Conservation (phyloP, 2,113 vertebrate species). For the Hydropotes inermis region DNA sequence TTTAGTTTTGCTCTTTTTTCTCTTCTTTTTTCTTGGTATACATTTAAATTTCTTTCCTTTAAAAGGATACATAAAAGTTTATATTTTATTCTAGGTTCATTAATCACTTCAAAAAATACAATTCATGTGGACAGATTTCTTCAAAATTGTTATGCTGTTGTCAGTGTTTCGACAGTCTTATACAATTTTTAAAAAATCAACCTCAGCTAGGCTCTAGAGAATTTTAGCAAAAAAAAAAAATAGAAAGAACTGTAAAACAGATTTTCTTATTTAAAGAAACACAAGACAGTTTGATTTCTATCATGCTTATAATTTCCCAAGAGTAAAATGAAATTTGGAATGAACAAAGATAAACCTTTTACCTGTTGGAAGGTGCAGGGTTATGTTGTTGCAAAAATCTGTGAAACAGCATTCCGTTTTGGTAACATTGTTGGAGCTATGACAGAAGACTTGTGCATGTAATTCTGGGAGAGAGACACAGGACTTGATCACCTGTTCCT, state of each 20-base stretch:
- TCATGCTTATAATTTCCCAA: background rate
- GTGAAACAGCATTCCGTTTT: conserved; percentile 96
- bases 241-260: background rate
- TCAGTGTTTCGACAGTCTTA: conserved; percentile 26
- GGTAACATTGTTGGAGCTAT: conserved; percentile 93
- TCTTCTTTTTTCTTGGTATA: background rate
- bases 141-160: background rate
- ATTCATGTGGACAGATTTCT: background rate
- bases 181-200: background rate
- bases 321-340: conserved; percentile 10
- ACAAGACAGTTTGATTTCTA: background rate
- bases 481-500: conserved; percentile 90
- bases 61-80: background rate
- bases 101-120: conserved; percentile 34
- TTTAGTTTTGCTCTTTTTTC: background rate
- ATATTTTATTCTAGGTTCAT: conserved; percentile 19
- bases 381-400: conserved; percentile 97
- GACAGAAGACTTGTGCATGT: conserved; percentile 94
- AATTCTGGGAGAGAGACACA: conserved; percentile 91
- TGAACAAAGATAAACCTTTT: conserved; percentile 55
- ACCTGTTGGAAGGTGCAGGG: conserved; percentile 90
- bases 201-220: background rate
- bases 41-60: background rate
- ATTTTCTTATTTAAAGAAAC: conserved; percentile 45
- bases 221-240: background rate